These are phyloP conservation scores for Vanessa cardui DNA, from an alignment of 2,888 invertebrate genomes.

Conservation along the genomic window DNA sequence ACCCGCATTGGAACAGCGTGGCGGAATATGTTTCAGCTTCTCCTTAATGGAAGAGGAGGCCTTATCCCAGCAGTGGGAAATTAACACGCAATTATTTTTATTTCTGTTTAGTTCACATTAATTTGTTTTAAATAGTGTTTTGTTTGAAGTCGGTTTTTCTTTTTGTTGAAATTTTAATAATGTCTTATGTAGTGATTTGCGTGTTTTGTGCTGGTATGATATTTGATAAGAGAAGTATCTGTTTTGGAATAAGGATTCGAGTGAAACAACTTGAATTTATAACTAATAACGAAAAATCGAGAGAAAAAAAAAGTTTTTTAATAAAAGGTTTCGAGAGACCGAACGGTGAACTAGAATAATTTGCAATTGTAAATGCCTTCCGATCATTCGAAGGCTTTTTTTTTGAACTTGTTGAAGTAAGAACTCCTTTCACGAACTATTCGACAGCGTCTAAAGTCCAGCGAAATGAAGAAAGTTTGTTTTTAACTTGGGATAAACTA, in stretches of 20 bases:
- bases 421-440: conserved; percentile 33
- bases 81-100: no score
- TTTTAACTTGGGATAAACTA: conserved; percentile 26
- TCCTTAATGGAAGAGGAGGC: no score
- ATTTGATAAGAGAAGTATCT: background rate
- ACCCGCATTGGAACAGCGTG: no score
- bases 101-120: no score
- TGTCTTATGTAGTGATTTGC: no score
- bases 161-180: no score
- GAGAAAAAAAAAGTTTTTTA: conserved; percentile 31
- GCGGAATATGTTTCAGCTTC: no score
- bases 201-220: no score
- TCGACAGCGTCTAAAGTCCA: conserved; percentile 18
- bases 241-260: background rate
- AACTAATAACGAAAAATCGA: conserved; percentile 11
- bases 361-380: conserved; percentile 37
- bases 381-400: conserved; percentile 33
- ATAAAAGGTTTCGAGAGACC: conserved; percentile 33
- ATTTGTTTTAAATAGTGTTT: no score
- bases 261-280: background rate
- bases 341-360: conserved; percentile 36
- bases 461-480: conserved; percentile 38
- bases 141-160: no score
- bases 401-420: conserved; percentile 27
- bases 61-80: no score